Conservation (phyloP, 1,140 invertebrate genomes). For the Aporrectodea caliginosa region DNA sequence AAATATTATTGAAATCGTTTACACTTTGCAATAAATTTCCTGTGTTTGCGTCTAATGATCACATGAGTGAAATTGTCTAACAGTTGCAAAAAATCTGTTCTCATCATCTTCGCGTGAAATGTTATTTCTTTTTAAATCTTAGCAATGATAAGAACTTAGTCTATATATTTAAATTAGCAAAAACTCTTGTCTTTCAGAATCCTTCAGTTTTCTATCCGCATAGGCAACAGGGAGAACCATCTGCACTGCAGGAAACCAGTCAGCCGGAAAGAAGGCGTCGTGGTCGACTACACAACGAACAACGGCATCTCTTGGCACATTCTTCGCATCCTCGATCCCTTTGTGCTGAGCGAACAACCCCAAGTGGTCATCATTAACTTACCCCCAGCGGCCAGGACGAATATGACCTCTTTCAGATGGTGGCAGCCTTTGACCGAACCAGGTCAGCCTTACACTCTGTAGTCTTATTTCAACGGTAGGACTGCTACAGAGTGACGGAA, state of each 20-base stretch:
- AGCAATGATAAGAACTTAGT: no score
- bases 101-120: no score
- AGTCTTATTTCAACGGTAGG: no score
- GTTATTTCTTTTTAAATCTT: no score
- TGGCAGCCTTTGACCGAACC: slow-evolving; percentile 51
- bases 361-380: slow-evolving; percentile 47
- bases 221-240: slow-evolving; percentile 39
- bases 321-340: slow-evolving; percentile 50
- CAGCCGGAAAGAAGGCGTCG: slow-evolving; percentile 46
- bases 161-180: no score
- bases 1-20: no score
- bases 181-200: slow-evolving; percentile 43
- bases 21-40: no score
- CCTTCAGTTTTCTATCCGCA: slow-evolving; percentile 48
- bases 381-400: slow-evolving; percentile 50
- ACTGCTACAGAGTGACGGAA: no score
- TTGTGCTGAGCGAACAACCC: slow-evolving; percentile 41
- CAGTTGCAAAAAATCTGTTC: no score
- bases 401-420: slow-evolving; percentile 54
- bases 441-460: no score
- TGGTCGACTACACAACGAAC: slow-evolving; percentile 51
- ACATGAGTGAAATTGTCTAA: no score
- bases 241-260: slow-evolving; percentile 39
- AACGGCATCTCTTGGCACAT: slow-evolving; percentile 54
- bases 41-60: no score